These are phyloP conservation scores for Digitonthophagus gazella DNA, from an alignment of 2,888 invertebrate species.

Conservation along the genomic window DNA sequence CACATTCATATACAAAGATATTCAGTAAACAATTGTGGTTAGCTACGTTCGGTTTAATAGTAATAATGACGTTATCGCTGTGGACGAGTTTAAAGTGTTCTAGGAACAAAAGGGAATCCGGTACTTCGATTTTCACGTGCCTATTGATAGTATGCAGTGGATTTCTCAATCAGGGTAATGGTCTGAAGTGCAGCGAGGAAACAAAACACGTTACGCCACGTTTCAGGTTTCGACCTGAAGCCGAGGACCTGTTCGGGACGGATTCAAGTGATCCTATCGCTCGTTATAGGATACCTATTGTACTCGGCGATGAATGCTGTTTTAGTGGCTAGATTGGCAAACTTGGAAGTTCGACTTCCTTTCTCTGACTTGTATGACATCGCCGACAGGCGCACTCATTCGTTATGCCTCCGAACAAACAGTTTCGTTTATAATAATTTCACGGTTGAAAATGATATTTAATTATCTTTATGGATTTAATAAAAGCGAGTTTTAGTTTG, in stretches of 20 bases:
- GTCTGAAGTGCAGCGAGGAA: too few relatives aligned
- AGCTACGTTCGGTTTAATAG: slow-evolving; percentile 35
- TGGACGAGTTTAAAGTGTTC: slow-evolving; percentile 39
- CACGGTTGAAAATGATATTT: slow-evolving; percentile 33
- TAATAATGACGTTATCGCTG: slow-evolving; percentile 38
- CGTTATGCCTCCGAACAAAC: slow-evolving; percentile 49
- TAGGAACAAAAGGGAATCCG: slow-evolving; percentile 22
- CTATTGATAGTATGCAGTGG: slow-evolving; percentile 42
- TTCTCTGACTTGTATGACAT: slow-evolving; percentile 48
- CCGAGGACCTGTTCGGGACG: slow-evolving; percentile 41
- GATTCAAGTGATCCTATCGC: slow-evolving; percentile 40
- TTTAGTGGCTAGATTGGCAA: slow-evolving; percentile 50
- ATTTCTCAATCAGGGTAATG: slow-evolving; percentile 46
- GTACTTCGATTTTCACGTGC: slow-evolving; percentile 41
- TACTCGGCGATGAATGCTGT: slow-evolving; percentile 45
- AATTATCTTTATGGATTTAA: not conserved
- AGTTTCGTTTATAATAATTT: slow-evolving; percentile 49
- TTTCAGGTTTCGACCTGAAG: slow-evolving; percentile 43
- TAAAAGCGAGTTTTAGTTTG: slow-evolving; percentile 19
- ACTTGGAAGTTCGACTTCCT: slow-evolving; percentile 44
- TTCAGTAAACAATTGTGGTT: slow-evolving; percentile 42
- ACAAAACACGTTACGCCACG: too few relatives aligned
- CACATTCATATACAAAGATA: slow-evolving; percentile 42
- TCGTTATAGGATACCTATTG: slow-evolving; percentile 44
- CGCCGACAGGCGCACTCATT: slow-evolving; percentile 41